These are phyloP conservation scores for Yponomeuta evonymella DNA, from an alignment of 2,888 invertebrate species.

Conservation along the genomic window DNA sequence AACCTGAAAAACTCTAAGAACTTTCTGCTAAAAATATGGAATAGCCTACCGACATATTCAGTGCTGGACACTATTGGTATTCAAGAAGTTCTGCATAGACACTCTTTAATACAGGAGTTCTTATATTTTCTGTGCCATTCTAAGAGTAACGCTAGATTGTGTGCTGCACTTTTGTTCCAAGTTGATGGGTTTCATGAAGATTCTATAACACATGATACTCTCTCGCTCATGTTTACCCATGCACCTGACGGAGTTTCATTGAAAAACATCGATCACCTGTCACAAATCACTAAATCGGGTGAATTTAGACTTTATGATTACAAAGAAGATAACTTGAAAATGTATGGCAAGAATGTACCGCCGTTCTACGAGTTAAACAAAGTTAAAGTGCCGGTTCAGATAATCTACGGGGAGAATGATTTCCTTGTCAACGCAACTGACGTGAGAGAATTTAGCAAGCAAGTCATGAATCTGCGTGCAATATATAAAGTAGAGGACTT, in stretches of 20 bases:
- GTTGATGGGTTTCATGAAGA: neutral
- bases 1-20: neutral
- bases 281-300: neutral
- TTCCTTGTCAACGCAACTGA: neutral
- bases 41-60: neutral
- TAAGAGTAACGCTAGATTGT: neutral
- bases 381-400: neutral
- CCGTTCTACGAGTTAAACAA: constrained; percentile 1
- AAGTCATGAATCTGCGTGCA: neutral
- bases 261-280: neutral
- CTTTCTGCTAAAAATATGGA: neutral
- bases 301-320: constrained; percentile 7
- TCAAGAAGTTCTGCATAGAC: constrained; percentile 3
- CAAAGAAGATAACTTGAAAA: neutral
- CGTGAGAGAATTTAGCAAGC: neutral
- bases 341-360: constrained; percentile 5
- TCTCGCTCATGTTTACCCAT: neutral
- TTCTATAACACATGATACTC: neutral
- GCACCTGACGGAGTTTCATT: neutral
- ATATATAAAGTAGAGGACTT: neutral
- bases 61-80: neutral
- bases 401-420: constrained; percentile 6
- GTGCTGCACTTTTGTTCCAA: neutral
- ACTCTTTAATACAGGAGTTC: neutral
- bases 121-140: constrained; percentile 3